A percentile compares a stretch with the other conserved stretches of the same genome.
Conservation (phyloP, 1,140 invertebrate species). For the Zaprionus kolodkinae region DNA sequence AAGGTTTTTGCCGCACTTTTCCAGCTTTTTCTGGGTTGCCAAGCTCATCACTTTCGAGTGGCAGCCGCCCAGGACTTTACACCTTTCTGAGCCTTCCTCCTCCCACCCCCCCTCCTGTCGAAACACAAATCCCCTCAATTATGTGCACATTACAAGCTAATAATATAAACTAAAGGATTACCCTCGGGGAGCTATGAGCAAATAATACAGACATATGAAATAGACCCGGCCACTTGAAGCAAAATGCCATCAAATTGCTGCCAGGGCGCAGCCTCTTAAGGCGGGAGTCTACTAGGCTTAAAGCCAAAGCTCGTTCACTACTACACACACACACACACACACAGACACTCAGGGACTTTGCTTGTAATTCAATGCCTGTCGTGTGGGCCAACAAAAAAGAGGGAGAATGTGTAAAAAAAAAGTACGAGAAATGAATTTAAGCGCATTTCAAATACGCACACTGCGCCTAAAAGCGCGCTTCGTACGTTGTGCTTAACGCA, state of each 20-base stretch:
- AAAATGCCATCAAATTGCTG: constrained; percentile 76
- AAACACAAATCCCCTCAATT: constrained; percentile 67
- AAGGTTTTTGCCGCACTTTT: not conserved
- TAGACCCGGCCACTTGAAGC: constrained; percentile 55
- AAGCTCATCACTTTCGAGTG: constrained; percentile 42
- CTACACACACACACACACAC: constrained; percentile 17
- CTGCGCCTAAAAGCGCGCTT: constrained; percentile 51
- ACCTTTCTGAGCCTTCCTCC: constrained; percentile 35
- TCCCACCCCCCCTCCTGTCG: not conserved
- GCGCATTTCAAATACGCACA: constrained; percentile 74
- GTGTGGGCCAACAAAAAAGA: constrained; percentile 48
- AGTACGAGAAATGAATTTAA: constrained; percentile 67
- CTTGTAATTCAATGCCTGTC: constrained; percentile 66
- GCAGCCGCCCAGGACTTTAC: constrained; percentile 32
- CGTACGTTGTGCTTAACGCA: constrained; percentile 74
- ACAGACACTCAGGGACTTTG: constrained; percentile 33
- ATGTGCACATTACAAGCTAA: constrained; percentile 75
- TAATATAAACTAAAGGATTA: constrained; percentile 80
- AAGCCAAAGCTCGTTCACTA: constrained; percentile 25
- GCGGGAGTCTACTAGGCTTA: constrained; percentile 23
- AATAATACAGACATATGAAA: constrained; percentile 59
- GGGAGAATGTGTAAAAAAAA: constrained; percentile 21
- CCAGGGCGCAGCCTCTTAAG: constrained; percentile 38
- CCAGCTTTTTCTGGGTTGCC: constrained; percentile 17
- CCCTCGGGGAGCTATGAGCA: constrained; percentile 50